Conservation (phyloP, 2,113 vertebrate species). For the Danionella cerebrum region DNA sequence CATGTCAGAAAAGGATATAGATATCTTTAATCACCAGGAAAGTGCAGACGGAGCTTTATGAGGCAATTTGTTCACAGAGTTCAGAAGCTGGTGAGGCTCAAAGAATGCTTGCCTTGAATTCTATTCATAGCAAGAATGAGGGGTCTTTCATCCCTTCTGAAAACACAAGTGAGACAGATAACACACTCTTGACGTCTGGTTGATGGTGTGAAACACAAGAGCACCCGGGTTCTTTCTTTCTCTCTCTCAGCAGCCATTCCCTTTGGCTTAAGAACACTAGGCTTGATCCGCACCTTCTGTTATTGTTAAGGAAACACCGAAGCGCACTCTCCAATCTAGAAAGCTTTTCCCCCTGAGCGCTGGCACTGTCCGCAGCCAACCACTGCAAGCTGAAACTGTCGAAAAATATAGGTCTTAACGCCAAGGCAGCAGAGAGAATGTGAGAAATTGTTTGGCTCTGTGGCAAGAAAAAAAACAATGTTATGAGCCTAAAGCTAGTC, state of each 20-base stretch:
- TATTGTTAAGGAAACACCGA: constrained; percentile 21
- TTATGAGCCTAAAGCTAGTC: not conserved
- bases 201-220: constrained; percentile 4
- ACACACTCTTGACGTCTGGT: not conserved
- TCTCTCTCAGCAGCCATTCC: not conserved
- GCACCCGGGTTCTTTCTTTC: not conserved
- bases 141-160: constrained; percentile 39
- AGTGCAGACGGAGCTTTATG: constrained; percentile 47
- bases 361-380: constrained; percentile 8
- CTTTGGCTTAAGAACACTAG: not conserved
- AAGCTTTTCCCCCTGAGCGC: constrained; percentile 7
- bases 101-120: constrained; percentile 40
- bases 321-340: constrained; percentile 13
- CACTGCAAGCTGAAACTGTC: not conserved
- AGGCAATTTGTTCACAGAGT: constrained; percentile 41
- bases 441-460: constrained; percentile 8
- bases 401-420: constrained; percentile 16
- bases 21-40: constrained; percentile 44
- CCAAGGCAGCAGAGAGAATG: not conserved
- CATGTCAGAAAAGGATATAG: constrained; percentile 21
- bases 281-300: constrained; percentile 8
- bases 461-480: constrained; percentile 20
- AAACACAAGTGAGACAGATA: constrained; percentile 19
- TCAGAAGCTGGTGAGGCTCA: constrained; percentile 26
- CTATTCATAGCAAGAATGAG: constrained; percentile 27